These are phyloP conservation scores for Crotophaga sulcirostris DNA, from an alignment of 2,113 vertebrate genomes.

Conservation along the genomic window DNA sequence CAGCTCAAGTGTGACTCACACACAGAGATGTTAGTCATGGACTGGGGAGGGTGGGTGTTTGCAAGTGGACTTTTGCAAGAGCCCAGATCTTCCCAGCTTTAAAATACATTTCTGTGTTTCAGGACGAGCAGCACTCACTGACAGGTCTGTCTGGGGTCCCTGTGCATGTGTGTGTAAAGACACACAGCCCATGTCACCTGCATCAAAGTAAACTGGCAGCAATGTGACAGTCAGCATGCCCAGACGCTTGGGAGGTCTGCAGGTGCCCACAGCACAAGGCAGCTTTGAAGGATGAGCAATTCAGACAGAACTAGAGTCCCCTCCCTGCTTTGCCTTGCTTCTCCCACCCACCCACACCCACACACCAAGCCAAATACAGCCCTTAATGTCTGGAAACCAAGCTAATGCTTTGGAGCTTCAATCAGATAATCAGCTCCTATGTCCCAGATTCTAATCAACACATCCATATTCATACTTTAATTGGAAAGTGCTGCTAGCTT, in stretches of 20 bases:
- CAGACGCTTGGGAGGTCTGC: not conserved
- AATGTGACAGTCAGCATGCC: not conserved
- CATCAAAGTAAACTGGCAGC: not conserved
- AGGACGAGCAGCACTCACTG: not conserved
- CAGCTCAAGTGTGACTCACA: not conserved
- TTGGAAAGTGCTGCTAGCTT: not conserved
- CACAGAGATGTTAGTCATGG: not conserved
- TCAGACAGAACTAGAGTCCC: not conserved
- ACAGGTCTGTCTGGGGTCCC: not conserved
- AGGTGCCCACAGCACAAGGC: not conserved
- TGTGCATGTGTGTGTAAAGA: not conserved
- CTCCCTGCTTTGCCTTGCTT: slow-evolving; percentile 47
- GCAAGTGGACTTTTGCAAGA: not conserved
- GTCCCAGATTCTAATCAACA: slow-evolving; percentile 66
- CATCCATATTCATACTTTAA: slow-evolving; percentile 60
- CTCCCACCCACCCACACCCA: slow-evolving; percentile 51
- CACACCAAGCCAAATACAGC: slow-evolving; percentile 45
- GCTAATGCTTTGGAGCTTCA: slow-evolving; percentile 49
- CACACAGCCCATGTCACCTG: not conserved
- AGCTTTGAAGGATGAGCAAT: slow-evolving; percentile 29
- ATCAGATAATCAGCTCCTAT: slow-evolving; percentile 56
- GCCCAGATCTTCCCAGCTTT: not conserved
- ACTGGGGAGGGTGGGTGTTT: not conserved
- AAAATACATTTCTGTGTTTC: not conserved
- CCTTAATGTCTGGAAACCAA: slow-evolving; percentile 51